Percentiles rank a stretch among this genome's conserved stretches.
These are phyloP conservation scores for Tretioscincus oriximinensis DNA, from an alignment of 2,113 vertebrate genomes.

Conservation along the genomic window DNA sequence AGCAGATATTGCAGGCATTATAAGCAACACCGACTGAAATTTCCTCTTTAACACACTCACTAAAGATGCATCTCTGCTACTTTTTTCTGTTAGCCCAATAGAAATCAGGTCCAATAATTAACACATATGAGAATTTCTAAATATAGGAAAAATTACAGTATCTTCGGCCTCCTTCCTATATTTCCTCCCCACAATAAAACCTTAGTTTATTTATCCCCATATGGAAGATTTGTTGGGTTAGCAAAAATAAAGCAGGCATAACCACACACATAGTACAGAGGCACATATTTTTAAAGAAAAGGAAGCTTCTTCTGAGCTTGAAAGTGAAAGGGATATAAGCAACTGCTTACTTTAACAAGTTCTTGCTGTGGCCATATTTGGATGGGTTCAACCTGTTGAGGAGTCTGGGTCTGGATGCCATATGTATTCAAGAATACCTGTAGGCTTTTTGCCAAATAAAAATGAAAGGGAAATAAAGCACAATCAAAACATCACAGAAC, in stretches of 20 bases:
- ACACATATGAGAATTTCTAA: background rate
- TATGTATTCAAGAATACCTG: slow-evolving; percentile 98
- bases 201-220: background rate
- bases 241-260: background rate
- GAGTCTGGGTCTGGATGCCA: slow-evolving; percentile 96
- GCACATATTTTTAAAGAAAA: background rate
- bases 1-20: no score
- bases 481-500: no score
- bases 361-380: slow-evolving; percentile 99
- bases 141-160: background rate
- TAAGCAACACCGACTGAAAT: no score
- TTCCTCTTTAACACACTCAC: no score
- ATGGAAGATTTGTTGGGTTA: background rate
- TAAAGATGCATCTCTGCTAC: no score
- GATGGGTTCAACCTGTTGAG: slow-evolving; percentile 97
- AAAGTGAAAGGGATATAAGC: slow-evolving; percentile 3
- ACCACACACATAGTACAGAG: background rate
- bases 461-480: slow-evolving; percentile 24
- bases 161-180: background rate
- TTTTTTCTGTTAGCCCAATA: background rate
- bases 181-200: background rate
- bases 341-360: slow-evolving; percentile 88
- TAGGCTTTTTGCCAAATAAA: slow-evolving; percentile 69
- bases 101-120: background rate
- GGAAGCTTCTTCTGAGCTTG: background rate